Evolutionary conservation across 2,888 invertebrate genomes (phyloP).

Genomic region (Drosophila limbata): DNA sequence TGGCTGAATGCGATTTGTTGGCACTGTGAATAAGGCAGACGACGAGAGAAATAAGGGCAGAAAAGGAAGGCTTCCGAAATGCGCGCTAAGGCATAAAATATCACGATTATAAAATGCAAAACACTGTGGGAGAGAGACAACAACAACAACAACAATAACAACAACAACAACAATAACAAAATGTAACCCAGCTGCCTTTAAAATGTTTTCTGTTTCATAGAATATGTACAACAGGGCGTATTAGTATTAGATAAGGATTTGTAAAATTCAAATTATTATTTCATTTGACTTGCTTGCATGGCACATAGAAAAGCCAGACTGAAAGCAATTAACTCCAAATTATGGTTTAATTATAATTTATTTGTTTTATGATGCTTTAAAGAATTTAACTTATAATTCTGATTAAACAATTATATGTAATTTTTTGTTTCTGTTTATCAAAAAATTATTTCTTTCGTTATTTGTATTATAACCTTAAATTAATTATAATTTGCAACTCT

Average conservation of each 20-base stretch:
- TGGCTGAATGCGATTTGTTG: slow-evolving; percentile 46
- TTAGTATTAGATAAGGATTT: background rate
- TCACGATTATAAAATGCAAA: slow-evolving; percentile 66
- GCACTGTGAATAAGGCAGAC: background rate
- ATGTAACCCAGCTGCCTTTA: slow-evolving; percentile 15
- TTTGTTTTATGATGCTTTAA: no score
- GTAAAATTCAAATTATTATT: background rate
- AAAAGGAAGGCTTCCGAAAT: slow-evolving; percentile 33
- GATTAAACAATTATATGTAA: no score
- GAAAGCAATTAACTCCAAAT: no score
- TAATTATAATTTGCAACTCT: no score
- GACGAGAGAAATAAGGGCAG: background rate
- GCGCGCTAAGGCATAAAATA: slow-evolving; percentile 66
- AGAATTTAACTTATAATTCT: no score
- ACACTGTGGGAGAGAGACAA: slow-evolving; percentile 27
- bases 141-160: slow-evolving; percentile 22
- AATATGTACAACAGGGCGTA: slow-evolving; percentile 11
- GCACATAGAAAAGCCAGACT: no score
- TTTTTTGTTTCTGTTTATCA: no score
- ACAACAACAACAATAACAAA: slow-evolving; percentile 22
- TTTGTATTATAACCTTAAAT: no score
- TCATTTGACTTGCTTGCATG: background rate
- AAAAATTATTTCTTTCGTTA: no score
- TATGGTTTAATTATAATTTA: no score
- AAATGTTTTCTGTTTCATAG: background rate